A percentile compares a stretch with the other conserved stretches of the same genome.
phyloP scores from a whole-genome alignment of 2,888 invertebrate genomes.

The Elmis aenea region DNA sequence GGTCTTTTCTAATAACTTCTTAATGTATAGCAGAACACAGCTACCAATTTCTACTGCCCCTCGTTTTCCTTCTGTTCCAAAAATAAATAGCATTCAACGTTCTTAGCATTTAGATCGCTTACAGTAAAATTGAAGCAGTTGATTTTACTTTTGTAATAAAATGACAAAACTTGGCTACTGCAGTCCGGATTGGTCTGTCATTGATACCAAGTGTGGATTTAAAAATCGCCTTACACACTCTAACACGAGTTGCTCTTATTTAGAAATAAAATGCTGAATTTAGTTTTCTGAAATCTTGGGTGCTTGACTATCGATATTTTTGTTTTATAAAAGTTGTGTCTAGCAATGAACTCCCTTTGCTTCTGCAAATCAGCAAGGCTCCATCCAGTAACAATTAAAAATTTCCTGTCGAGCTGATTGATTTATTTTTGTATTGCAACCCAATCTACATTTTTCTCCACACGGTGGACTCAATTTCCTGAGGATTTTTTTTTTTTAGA shows the following conservation, averaged over 20 bases:
- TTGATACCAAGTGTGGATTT: constrained; percentile 19
- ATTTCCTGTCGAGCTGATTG: not conserved
- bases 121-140: constrained; percentile 26
- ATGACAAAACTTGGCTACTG: constrained; percentile 18
- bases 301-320: constrained; percentile 21
- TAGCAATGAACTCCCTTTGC: constrained; percentile 8
- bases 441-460: constrained; percentile 6
- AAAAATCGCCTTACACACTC: constrained; percentile 20
- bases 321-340: constrained; percentile 14
- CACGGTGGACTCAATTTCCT: constrained; percentile 7
- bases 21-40: constrained; percentile 7
- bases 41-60: constrained; percentile 12
- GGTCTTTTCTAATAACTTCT: not conserved
- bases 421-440: constrained; percentile 7
- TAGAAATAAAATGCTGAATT: constrained; percentile 24
- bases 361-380: constrained; percentile 1
- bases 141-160: constrained; percentile 27
- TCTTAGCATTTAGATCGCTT: constrained; percentile 12
- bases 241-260: constrained; percentile 9
- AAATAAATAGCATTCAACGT: no score
- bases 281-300: constrained; percentile 15
- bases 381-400: constrained; percentile 4
- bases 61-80: constrained; percentile 12
- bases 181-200: constrained; percentile 21
- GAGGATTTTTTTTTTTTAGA: constrained; percentile 2